phyloP scores from a whole-genome alignment of 2,797 vertebrate genomes.

The Allobates femoralis region DNA sequence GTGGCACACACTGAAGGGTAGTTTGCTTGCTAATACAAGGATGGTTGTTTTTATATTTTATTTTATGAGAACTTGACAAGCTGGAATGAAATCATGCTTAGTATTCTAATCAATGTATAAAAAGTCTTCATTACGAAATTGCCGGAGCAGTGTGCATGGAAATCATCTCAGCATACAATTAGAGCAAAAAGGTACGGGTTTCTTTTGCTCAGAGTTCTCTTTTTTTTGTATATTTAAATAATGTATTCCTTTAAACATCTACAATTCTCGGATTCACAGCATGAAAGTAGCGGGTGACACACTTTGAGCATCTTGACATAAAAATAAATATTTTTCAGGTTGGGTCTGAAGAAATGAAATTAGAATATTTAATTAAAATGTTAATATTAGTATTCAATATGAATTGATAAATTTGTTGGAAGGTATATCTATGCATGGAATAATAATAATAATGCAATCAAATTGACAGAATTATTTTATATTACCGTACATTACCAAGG shows the following conservation, averaged over 20 bases:
- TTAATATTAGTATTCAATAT: constrained; percentile 49
- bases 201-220: constrained; percentile 1
- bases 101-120: constrained; percentile 82
- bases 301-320: constrained; percentile 37
- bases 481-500: neutral
- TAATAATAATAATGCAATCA: constrained; percentile 29
- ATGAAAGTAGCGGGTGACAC: constrained; percentile 73
- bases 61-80: constrained; percentile 84
- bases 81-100: constrained; percentile 81
- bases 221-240: constrained; percentile 68
- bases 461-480: neutral
- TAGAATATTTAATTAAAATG: constrained; percentile 59
- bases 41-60: constrained; percentile 86
- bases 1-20: constrained; percentile 81
- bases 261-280: constrained; percentile 69
- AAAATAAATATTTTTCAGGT: constrained; percentile 36
- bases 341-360: constrained; percentile 14
- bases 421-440: neutral
- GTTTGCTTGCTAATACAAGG: constrained; percentile 85
- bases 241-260: constrained; percentile 71
- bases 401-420: constrained; percentile 2
- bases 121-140: constrained; percentile 78
- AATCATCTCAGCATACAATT: constrained; percentile 75
- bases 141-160: constrained; percentile 69
- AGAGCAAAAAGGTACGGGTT: constrained; percentile 67